Evolutionary conservation across 2,797 vertebrate genomes (phyloP), one percentile per base, ranked within the genome.

Genomic region (Alca torda): DNA sequence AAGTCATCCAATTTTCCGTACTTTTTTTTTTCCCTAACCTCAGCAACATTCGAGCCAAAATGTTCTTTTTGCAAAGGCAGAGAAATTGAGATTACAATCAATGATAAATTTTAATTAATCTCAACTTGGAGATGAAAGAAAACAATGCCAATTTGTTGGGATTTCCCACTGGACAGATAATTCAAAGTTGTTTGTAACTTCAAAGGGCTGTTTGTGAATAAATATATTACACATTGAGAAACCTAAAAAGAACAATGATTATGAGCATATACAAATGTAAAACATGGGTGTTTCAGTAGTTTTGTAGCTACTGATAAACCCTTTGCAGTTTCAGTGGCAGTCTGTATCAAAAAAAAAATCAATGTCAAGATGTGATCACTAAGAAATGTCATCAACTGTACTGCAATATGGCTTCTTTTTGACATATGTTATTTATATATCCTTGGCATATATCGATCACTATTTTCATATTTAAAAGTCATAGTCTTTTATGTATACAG

Each of bases 401-500:
- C 14, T 26, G 6, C 9, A 67, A 75, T 18, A 46, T 15, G 2
- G 39, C 6, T 65, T 76, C 5, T 1, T 37, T 80, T 76, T 89
- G 21, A 57, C 11, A 11, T 23, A 43, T 4, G 2, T 25, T 83
- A 16, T 23, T 64, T 61, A n/a, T 43, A 39, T 33, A 21, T 67
- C 50, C 33, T 31, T 70, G 21, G 11, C 10, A 81, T 41, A 13
- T 12, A 28, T 10, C 1, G 0, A 20, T 78, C 31, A 31, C 3
- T 51, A 4, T 31, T 78, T 74, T 59, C 14, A 16, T 54, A 37
- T 46, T 43, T 76, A 51, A 28, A 84, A 79, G 24, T 30, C 30
- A 28, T 12, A 35, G 7, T 20, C 4, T 68, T 68, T 57, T 60
- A 65, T 0, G 0, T 2, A 37, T 12, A 39, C 2, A 64, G 5